Evolutionary conservation across 1,140 invertebrate genomes (phyloP).

Genomic region (Cydia pomonella): DNA sequence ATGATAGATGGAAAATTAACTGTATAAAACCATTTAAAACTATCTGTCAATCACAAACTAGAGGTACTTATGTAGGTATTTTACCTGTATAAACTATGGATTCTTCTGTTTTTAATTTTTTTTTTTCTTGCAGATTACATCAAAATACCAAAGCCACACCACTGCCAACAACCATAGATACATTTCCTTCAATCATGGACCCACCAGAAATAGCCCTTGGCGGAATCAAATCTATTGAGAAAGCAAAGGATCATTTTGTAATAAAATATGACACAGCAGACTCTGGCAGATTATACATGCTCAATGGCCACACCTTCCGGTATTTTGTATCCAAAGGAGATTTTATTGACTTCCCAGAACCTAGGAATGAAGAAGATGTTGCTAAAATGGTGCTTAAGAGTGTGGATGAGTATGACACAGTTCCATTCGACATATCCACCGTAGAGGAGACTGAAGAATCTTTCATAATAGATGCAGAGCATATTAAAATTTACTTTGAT

Average conservation of each 20-base stretch:
- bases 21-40: too few relatives aligned
- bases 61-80: too few relatives aligned
- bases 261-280: conserved; percentile 59
- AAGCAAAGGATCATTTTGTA: conserved; percentile 49
- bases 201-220: conserved; percentile 37
- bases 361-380: conserved; percentile 55
- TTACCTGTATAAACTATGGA: background rate
- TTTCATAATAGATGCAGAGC: conserved; percentile 56
- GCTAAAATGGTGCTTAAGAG: conserved; percentile 64
- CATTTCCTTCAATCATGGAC: background rate
- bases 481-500: conserved; percentile 62
- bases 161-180: background rate
- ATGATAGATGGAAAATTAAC: too few relatives aligned
- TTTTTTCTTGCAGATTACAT: background rate
- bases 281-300: conserved; percentile 54
- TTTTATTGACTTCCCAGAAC: conserved; percentile 64
- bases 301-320: conserved; percentile 68
- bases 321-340: conserved; percentile 61
- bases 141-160: background rate
- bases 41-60: too few relatives aligned
- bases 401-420: conserved; percentile 53
- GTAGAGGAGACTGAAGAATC: conserved; percentile 45
- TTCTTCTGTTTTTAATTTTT: background rate
- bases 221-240: conserved; percentile 50
- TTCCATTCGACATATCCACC: conserved; percentile 54